Conservation (phyloP, 2,888 invertebrate genomes). For the Germaria angustata region DNA sequence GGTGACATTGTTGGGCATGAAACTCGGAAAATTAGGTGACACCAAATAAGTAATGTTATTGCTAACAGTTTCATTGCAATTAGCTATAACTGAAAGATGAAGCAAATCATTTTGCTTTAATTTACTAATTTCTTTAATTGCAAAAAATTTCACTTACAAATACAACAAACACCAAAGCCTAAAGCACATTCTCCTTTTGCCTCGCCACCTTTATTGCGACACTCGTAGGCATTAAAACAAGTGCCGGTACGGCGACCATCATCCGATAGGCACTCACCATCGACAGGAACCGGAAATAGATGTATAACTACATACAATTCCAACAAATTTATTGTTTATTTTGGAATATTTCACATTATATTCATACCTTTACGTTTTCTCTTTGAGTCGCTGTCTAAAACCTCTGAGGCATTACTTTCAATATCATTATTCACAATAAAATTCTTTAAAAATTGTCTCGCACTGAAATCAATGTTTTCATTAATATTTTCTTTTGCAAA, state of each 20-base stretch:
- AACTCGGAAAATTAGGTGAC: slow-evolving; percentile 90
- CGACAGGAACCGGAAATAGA: slow-evolving; percentile 91
- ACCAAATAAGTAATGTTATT: slow-evolving; percentile 92
- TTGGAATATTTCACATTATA: background rate
- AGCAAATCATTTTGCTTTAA: background rate
- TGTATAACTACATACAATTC: slow-evolving; percentile 84
- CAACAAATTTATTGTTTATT: background rate
- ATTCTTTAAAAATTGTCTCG: background rate
- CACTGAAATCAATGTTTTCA: slow-evolving; percentile 9
- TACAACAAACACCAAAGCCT: slow-evolving; percentile 92
- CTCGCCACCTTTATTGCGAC: slow-evolving; percentile 85
- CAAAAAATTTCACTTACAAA: slow-evolving; percentile 84
- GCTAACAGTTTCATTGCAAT: slow-evolving; percentile 86
- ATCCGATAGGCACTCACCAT: slow-evolving; percentile 88
- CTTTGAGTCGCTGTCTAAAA: background rate
- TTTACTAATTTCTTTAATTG: background rate
- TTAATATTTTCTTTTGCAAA: slow-evolving; percentile 18
- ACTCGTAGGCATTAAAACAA: slow-evolving; percentile 92
- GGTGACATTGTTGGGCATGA: slow-evolving; percentile 83
- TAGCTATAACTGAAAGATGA: slow-evolving; percentile 84
- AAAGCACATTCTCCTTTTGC: slow-evolving; percentile 89
- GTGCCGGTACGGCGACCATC: slow-evolving; percentile 87
- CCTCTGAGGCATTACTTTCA: background rate
- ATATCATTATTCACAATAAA: slow-evolving; percentile 16
- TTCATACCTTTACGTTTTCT: slow-evolving; percentile 44